Evolutionary conservation across 2,113 vertebrate species (phyloP), one percentile per base, ranked within the genome.

Genomic region (Mus pahari): DNA sequence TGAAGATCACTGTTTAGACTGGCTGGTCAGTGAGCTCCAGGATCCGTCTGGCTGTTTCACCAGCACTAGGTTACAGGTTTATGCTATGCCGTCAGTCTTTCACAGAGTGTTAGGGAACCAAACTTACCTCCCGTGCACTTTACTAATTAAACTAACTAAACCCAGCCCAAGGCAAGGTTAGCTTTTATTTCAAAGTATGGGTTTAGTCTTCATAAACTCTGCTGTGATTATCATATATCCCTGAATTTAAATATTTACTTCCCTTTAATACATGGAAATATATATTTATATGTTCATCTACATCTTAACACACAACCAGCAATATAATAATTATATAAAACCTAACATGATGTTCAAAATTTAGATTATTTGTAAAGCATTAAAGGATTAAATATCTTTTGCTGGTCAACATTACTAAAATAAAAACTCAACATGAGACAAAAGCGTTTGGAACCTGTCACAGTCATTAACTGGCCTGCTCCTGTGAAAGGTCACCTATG

Each of bases 291-390:
- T 77, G 33, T 45, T 86, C 42, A 86, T 71, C 73, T 78, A 93
- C 39, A 31, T 92, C 45, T 33, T 79, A 86, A 79, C 22, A 39
- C 13, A 77, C 68, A 92, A 70, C 77, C 12, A 75, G 74, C 36
- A 92, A 68, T n/a, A 83, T 84, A 83, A 92, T 45, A 89, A 92
- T 3, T 48, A 84, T 42, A 36, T 19, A 90, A 89, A 95, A 90
- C 70, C 70, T 58, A 84, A 77, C 28, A 60, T 48, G 26, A 36
- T 74, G 71, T 50, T 77, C 26, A 92, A 95, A 77, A 89, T n/a
- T 4, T 4, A 84, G 50, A 68, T 50, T 39, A 84, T 83, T 50
- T 92, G 26, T 60, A 89, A 83, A 36, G 28, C 68, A 78, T 50
- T 60, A 45, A 62, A 84, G n/a, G 4, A 62, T 36, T 60, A 70